Conservation (phyloP, 2,888 invertebrate species). For the Acanthococcus lagerstroemiae region DNA sequence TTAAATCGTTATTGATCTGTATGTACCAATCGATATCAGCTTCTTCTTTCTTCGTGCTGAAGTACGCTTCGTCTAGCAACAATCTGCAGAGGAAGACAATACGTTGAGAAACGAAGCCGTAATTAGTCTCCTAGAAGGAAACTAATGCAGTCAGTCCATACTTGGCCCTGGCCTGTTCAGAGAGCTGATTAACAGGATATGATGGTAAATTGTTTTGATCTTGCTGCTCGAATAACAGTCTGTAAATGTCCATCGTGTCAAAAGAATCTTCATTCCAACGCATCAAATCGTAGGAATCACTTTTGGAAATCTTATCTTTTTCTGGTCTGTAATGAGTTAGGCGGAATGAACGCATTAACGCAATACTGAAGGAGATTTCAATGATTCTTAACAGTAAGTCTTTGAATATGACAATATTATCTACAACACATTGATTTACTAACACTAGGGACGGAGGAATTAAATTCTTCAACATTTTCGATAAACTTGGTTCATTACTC, state of each 20-base stretch:
- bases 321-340: slow-evolving; percentile 31
- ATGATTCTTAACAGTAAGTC: too few species aligned
- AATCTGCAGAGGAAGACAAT: slow-evolving; percentile 30
- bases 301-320: slow-evolving; percentile 32
- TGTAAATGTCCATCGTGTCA: slow-evolving; percentile 53
- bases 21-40: slow-evolving; percentile 56
- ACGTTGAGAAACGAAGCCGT: background rate
- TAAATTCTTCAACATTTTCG: slow-evolving; percentile 52
- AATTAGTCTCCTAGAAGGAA: background rate
- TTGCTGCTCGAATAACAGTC: slow-evolving; percentile 49
- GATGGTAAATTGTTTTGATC: slow-evolving; percentile 36
- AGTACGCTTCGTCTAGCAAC: slow-evolving; percentile 47
- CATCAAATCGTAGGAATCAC: slow-evolving; percentile 39
- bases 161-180: slow-evolving; percentile 28
- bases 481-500: slow-evolving; percentile 42
- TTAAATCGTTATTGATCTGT: slow-evolving; percentile 44
- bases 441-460: slow-evolving; percentile 52
- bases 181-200: slow-evolving; percentile 24
- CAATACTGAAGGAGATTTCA: too few species aligned
- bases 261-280: slow-evolving; percentile 49
- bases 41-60: slow-evolving; percentile 54
- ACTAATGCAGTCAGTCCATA: background rate
- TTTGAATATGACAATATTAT: background rate
- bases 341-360: too few species aligned
- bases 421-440: slow-evolving; percentile 36